These are phyloP conservation scores for Diprion similis DNA, from an alignment of 1,140 invertebrate species.

Conservation along the genomic window DNA sequence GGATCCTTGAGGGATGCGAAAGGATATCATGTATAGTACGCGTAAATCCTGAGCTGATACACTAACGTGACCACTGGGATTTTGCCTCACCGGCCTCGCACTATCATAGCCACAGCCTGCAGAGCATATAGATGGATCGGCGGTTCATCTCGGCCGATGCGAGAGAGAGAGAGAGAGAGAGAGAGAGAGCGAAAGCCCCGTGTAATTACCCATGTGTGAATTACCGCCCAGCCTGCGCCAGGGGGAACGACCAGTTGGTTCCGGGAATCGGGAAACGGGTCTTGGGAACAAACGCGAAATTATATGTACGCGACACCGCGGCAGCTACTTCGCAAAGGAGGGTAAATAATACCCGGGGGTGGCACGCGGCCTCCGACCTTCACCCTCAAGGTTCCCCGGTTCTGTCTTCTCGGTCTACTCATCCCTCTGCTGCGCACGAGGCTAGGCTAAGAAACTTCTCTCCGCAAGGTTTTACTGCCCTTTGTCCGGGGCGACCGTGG, in stretches of 20 bases:
- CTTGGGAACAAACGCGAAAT: too few species aligned
- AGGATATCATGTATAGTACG: background rate
- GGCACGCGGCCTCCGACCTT: background rate
- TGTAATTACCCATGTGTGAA: background rate
- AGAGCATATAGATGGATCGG: background rate
- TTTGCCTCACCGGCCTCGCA: background rate
- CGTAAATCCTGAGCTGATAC: conserved; percentile 1
- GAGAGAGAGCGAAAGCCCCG: background rate
- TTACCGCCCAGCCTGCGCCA: too few species aligned
- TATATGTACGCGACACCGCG: too few species aligned
- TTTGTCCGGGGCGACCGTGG: background rate
- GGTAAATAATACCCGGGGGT: too few species aligned
- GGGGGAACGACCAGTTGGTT: too few species aligned
- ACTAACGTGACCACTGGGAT: conserved; percentile 1
- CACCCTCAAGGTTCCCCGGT: background rate
- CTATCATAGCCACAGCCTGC: background rate
- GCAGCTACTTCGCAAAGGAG: too few species aligned
- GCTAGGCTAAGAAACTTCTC: background rate
- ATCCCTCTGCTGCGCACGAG: too few species aligned
- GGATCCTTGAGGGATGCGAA: conserved; percentile 1
- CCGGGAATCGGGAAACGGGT: too few species aligned
- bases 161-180: too few species aligned
- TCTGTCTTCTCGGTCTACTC: too few species aligned
- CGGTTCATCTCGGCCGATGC: background rate
- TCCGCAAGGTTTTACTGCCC: background rate